Base-by-base conservation (phyloP, 2,113 vertebrate genomes). In the Sinocyclocheilus grahami region DNA sequence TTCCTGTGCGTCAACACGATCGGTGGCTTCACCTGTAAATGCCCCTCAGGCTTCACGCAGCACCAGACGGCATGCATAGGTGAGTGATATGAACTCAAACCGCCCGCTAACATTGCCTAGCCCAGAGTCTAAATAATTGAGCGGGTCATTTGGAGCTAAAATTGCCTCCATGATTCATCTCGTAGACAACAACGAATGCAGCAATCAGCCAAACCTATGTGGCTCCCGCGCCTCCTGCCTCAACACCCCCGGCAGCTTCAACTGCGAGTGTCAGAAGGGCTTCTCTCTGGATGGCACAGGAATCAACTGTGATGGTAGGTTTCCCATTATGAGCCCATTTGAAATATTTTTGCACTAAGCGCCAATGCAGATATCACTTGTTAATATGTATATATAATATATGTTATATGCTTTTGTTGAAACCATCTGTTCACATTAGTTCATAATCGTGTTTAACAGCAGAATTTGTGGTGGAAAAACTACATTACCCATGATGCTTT, bases 1-100 rank as follows among this genome's bases (percentile, higher is more conserved):
- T 99, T 99, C 95, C 93, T 98, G 22, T 99, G 98, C 0, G 93
- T 97, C 81, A 99, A 99, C 91, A 95, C 96, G 20, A 93, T 98
- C 0, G 97, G 98, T 1, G 93, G 97, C 27, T 99, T 98, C 92
- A 95, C 94, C 90, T 99, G 98, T 95, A 97, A 95, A 91, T 99
- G 98, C 16, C 97, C 97, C 0, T 90, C 97, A 0, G 98, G 98
- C 85, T 99, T 99, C 91, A 96, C 95, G 8, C 98, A 98, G 94
- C 98, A 95, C 92, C 97, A 96, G 90, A 96, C 96, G 0, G 96
- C 96, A 86, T 99, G 98, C 87, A 97, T 99, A 0, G 97, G 97
- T 99, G 92, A 96, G 96, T 75, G 53, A 77, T 74, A n/a, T 39
- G 22, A 48, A 78, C 22, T 65, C 22, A 51, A 55, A 13, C 12